A percentile compares a stretch with the other conserved stretches of the same genome.
Conservation (phyloP, 2,888 invertebrate genomes). For the Pollenia griseotomentosa region DNA sequence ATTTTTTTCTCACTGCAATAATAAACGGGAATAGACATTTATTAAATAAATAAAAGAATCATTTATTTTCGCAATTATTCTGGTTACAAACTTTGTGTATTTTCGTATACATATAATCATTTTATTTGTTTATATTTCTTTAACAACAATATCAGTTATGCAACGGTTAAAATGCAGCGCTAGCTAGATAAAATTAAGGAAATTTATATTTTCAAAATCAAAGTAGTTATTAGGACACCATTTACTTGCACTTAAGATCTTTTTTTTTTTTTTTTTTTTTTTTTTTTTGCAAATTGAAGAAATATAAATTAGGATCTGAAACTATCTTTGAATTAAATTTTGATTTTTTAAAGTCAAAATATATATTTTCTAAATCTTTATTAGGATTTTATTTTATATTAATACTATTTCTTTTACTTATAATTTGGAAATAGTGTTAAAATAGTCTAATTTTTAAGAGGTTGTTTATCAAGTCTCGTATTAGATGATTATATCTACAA, state of each 20-base stretch:
- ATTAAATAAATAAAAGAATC: constrained; percentile 27
- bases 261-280: too few relatives aligned
- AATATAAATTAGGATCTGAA: too few relatives aligned
- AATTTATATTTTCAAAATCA: background rate
- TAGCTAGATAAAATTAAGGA: background rate
- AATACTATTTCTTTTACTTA: background rate
- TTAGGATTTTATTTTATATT: background rate
- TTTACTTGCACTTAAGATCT: background rate
- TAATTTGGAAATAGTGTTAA: background rate
- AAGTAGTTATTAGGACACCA: background rate
- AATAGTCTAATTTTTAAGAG: constrained; percentile 21
- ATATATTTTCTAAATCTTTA: background rate
- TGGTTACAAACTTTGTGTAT: constrained; percentile 11
- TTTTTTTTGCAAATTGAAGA: too few relatives aligned
- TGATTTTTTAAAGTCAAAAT: too few relatives aligned
- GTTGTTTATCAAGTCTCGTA: constrained; percentile 31
- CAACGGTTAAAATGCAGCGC: background rate
- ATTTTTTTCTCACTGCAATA: constrained; percentile 14
- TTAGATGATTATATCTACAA: background rate
- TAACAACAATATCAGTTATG: constrained; percentile 16
- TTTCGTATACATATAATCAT: constrained; percentile 43
- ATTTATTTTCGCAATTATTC: constrained; percentile 37
- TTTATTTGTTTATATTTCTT: constrained; percentile 31
- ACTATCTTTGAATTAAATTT: too few relatives aligned
- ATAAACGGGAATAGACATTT: constrained; percentile 50